Evolutionary conservation across 2,113 vertebrate genomes (phyloP).

Genomic region (Thryonomys swinderianus): DNA sequence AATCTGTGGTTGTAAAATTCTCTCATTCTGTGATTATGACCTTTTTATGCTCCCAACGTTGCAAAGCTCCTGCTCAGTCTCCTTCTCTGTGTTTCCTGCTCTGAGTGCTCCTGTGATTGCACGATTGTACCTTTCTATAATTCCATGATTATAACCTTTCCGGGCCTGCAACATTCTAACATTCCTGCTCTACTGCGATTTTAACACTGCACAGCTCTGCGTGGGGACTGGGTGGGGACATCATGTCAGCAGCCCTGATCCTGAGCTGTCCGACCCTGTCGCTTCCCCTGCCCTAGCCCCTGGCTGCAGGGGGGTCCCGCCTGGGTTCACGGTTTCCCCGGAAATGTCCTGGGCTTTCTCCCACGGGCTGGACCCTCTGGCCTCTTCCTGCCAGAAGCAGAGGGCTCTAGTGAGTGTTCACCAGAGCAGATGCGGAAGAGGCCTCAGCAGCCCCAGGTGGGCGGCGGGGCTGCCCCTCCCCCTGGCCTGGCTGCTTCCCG

Average conservation of each 20-base stretch:
- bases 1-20: slow-evolving; percentile 34
- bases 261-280: neutral
- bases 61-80: neutral
- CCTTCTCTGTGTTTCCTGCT: neutral
- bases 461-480: rapidly evolving
- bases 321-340: neutral
- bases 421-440: neutral
- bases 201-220: neutral
- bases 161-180: neutral
- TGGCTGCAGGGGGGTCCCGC: neutral
- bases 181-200: neutral
- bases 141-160: slow-evolving; percentile 71
- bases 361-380: neutral
- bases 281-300: neutral
- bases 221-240: rapidly evolving
- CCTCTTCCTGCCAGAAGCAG: neutral
- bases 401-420: neutral
- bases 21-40: slow-evolving; percentile 59
- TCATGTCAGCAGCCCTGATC: neutral
- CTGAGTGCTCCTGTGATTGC: slow-evolving; percentile 44
- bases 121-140: slow-evolving; percentile 44
- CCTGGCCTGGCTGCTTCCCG: neutral
- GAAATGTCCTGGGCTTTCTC: neutral
- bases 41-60: slow-evolving; percentile 30
- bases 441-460: neutral